Base-by-base conservation (phyloP, 2,888 invertebrate species). In the Barypeithes pellucidus region DNA sequence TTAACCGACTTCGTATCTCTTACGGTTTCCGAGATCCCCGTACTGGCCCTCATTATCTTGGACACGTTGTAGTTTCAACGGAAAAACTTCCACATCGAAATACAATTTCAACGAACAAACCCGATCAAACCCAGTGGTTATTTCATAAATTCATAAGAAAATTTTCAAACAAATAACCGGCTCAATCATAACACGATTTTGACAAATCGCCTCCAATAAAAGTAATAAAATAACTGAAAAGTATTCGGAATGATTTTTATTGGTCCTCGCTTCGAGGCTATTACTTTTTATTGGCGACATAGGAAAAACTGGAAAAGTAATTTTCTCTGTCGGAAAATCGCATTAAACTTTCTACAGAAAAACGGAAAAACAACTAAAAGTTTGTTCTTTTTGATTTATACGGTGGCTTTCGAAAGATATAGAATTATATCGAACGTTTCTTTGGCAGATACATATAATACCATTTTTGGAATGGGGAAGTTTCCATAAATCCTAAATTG, bases 281-380 rank as follows among this genome's bases (percentile, higher is more conserved):
- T 52, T 52, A 41, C 18, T 66, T 50, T n/a, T 52, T 66, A 66
- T 66, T 29, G 66, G 50, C n/a, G 14, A 66, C 52, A 52, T 66
- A 9, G 14, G 66, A 66, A 66, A 54, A 39, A 66, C 36, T 50
- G 66, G 16, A 14, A 54, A 54, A 54, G 14, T 54, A 14, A 54
- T 54, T 54, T 54, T 54, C 54, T 33, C 8, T 33, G 29, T 33
- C 33, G 54, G 33, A 54, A 54, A 33, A 33, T 29, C 29, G 22
- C 54, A 54, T 54, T 54, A 54, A 54, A 54, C 54, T 54, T 54
- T 54, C 14, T 11, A 52, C 54, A 8, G 33, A 54, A 29, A 14
- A 33, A 14, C 16, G 33, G 33, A 54, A 54, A 33, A 54, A 29
- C 29, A 54, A 29, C 33, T 54, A 33, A 8, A 54, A 54, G 16